Evolutionary conservation across 2,113 vertebrate genomes (phyloP), one percentile per base, ranked within the genome.

Genomic region (Thymallus thymallus): DNA sequence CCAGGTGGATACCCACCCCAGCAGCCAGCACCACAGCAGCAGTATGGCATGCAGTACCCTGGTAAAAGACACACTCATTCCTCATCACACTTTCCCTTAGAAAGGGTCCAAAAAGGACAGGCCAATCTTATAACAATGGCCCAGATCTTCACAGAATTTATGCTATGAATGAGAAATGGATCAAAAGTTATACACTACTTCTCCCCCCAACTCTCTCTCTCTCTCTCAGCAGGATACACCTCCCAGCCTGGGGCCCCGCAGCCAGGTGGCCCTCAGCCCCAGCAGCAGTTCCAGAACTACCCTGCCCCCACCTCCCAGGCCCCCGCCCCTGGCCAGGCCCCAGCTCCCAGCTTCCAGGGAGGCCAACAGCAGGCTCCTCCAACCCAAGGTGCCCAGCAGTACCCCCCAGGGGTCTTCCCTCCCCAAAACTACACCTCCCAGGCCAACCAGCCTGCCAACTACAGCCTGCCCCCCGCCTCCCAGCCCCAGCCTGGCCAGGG

Each of bases 31-130:
- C 96, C 91, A 71, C 96, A 97, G 89, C 94, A 93, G 74, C 96
- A 97, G 89, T 99, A 98, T 0, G 89, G 94, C 63, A 82, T 98
- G 93, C 98, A 97, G 91, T 99, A 99, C 90, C 88, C 95, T 92
- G 97, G 98, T 99, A 94, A 95, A 95, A 84, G 98, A 98, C 10
- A 24, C 29, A 63, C 32, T 55, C 29, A 20, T 20, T 14, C 51
- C 51, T 5, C 22, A 41, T 41, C 35, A 41, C 35, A 12, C 35
- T 41, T 41, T 41, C 35, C 35, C 9, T 41, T 10, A 41, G 35
- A 41, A 41, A 41, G 10, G 35, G 35, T 3, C 35, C 35, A 41
- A 10, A 9, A 41, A 41, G 35, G 35, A 10, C 35, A 41, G 9
- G 35, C 35, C 10, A 41, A 41, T 41, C 35, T 41, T 10, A 3